Percentiles rank a stretch among this genome's conserved stretches.
Evolutionary conservation across 2,797 vertebrate species (phyloP).

Genomic region (Macroramphosus scolopax): DNA sequence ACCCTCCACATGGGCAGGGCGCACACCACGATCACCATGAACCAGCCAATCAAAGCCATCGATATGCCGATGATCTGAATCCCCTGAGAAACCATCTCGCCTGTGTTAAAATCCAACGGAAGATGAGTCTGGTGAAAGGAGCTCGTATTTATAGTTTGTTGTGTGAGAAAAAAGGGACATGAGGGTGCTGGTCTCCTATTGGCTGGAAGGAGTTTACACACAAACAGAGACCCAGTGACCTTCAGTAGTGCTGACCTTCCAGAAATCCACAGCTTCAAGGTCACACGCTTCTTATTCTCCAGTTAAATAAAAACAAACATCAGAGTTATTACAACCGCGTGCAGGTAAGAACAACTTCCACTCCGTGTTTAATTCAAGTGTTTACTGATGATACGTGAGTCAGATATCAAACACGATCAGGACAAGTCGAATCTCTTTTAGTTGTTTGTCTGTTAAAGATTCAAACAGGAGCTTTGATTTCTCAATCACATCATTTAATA

Average conservation of each 20-base stretch:
- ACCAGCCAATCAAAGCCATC: slow-evolving; percentile 69
- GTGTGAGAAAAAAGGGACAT: slow-evolving; percentile 40
- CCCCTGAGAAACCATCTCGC: slow-evolving; percentile 76
- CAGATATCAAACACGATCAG: no score
- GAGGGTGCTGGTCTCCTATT: slow-evolving; percentile 44
- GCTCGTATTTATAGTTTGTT: slow-evolving; percentile 52
- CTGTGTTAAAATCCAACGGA: slow-evolving; percentile 4
- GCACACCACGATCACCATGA: slow-evolving; percentile 71
- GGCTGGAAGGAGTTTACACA: slow-evolving; percentile 66
- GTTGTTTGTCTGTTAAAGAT: no score
- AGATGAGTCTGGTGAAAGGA: not conserved
- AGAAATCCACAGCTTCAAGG: slow-evolving; percentile 51
- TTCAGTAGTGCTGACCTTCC: slow-evolving; percentile 50
- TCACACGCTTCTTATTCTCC: slow-evolving; percentile 20
- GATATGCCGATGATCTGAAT: slow-evolving; percentile 71
- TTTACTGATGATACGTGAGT: no score
- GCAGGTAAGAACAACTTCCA: no score
- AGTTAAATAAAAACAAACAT: not conserved
- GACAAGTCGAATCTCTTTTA: no score
- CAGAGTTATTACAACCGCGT: no score
- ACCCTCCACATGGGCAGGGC: slow-evolving; percentile 80
- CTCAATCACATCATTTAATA: no score
- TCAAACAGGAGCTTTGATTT: no score
- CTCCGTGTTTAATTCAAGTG: no score
- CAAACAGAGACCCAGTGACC: slow-evolving; percentile 64